Base-by-base conservation (phyloP, 1,140 invertebrate species). In the Asbolus verrucosus region DNA sequence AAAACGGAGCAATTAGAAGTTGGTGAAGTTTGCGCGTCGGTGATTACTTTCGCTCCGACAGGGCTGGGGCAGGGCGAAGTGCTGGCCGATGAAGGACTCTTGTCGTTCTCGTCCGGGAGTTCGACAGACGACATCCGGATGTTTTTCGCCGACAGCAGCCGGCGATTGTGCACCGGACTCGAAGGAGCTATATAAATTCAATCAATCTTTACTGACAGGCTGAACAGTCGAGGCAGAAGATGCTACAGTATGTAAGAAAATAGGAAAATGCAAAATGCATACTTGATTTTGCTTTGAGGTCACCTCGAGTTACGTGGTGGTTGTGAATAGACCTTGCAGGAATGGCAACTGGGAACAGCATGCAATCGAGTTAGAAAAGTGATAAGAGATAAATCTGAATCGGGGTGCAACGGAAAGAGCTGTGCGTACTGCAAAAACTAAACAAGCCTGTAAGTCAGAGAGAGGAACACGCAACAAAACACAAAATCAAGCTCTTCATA, bases 11-110 rank as follows among this genome's bases (percentile, higher is more conserved):
- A 71, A 68, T 43, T 50, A 62, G 18, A 50, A 43, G 15, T 33
- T 21, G 9, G 18, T 50, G 24, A 16, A 21, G 41, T 5, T 67
- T 36, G 9, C 13, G 11, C n/a, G 6, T 13, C 1, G 11, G 68
- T 8, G 41, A 13, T 36, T 65, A 77, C 79, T 73, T 81, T 80
- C 9, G 67, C 75, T 30, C 83, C 85, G 71, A 89, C 87, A 65
- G 94, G 95, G 68, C 94, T 96, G 4, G 94, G 94, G 82, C 94
- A 96, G 1, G 94, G 95, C 39, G 94, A 96, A 16, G 93, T 94
- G 76, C 92, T 94, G 19, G 94, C 94, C 9, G 94, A 96, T 38
- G 93, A 95, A 24, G 94, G 88, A 9, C 93, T 95, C 78, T 96
- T 94, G 73, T 96, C 94, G 75, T 94, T 94, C 60, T 96, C 94